These are phyloP conservation scores for Podiceps cristatus DNA, from an alignment of 2,113 vertebrate genomes.

Conservation along the genomic window DNA sequence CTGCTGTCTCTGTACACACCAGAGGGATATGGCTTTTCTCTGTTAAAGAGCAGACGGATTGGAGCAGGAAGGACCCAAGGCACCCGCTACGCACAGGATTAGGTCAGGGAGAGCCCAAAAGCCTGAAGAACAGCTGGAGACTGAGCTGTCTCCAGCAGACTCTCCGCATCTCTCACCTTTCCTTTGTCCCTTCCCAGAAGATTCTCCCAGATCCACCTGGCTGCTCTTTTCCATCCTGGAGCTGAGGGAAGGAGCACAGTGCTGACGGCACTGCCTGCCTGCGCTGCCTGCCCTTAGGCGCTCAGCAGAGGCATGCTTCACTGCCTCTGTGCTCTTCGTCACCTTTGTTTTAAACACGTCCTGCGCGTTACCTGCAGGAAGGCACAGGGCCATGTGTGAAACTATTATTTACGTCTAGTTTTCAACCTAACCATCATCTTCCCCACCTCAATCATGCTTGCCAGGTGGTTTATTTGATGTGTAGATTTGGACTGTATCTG, in stretches of 20 bases:
- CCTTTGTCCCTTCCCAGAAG: not conserved
- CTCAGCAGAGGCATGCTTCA: rapidly evolving
- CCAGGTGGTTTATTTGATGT: not conserved
- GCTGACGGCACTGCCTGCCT: not conserved
- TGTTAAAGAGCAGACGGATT: not conserved
- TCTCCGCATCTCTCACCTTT: rapidly evolving
- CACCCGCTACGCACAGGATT: not conserved
- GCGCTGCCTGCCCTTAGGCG: rapidly evolving
- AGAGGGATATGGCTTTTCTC: not conserved
- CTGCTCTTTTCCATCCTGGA: not conserved
- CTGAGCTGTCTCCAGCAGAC: not conserved
- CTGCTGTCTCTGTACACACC: not conserved
- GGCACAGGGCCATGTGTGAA: rapidly evolving
- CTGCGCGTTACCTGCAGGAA: not conserved
- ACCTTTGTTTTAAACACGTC: not conserved
- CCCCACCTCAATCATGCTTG: rapidly evolving
- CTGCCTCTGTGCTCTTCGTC: rapidly evolving
- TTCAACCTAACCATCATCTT: not conserved
- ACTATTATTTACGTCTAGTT: not conserved
- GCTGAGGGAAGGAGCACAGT: not conserved
- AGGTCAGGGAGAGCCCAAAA: not conserved
- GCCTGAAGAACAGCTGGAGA: not conserved
- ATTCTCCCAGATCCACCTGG: too few species aligned
- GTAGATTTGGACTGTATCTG: not conserved
- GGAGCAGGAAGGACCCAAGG: not conserved